These are phyloP conservation scores for Paraplagusia blochii DNA, from an alignment of 2,113 vertebrate species.

Conservation along the genomic window DNA sequence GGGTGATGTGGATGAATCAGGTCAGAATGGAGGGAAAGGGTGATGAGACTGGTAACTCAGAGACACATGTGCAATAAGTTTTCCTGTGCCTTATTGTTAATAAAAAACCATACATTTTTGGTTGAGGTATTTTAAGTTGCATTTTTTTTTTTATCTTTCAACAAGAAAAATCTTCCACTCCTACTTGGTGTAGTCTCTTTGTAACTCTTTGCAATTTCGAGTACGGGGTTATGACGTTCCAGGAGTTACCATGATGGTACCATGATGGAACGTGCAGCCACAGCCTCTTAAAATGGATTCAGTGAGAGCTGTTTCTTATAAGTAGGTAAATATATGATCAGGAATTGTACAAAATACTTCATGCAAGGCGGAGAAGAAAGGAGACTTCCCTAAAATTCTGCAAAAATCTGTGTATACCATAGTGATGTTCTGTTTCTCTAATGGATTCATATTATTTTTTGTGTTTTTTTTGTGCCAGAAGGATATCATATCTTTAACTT, in stretches of 20 bases:
- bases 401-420: neutral
- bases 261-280: no score
- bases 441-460: neutral
- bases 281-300: no score
- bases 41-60: neutral
- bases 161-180: no score
- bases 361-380: neutral
- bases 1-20: conserved; percentile 45
- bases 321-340: neutral
- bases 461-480: conserved; percentile 9
- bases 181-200: no score
- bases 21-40: conserved; percentile 51
- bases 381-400: neutral
- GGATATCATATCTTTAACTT: conserved; percentile 3
- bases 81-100: no score
- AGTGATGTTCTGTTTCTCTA: neutral
- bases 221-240: no score
- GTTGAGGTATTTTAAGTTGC: no score
- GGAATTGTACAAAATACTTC: neutral
- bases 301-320: neutral
- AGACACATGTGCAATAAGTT: no score
- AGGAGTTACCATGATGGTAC: no score
- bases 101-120: no score
- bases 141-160: no score
- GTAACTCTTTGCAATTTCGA: no score